Percentiles rank a stretch among this genome's conserved stretches.
Conservation (phyloP, 2,113 vertebrate genomes). For the Scytalopus superciliaris region DNA sequence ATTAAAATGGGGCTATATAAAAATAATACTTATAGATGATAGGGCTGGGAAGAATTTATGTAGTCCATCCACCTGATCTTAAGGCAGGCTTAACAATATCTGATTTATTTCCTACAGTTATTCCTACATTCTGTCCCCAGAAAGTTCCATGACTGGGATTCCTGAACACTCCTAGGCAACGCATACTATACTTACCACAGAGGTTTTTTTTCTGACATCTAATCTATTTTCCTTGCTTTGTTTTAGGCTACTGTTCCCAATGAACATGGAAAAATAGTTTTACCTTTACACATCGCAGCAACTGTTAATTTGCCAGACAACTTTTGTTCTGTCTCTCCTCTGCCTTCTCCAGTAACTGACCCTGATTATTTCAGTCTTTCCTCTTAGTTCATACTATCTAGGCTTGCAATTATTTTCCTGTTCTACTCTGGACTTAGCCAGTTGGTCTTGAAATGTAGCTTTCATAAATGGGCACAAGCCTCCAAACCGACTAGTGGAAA, state of each 20-base stretch:
- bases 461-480: background rate
- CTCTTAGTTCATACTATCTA: background rate
- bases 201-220: background rate
- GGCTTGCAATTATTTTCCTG: background rate
- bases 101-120: background rate
- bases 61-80: background rate
- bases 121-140: background rate
- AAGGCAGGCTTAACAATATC: background rate
- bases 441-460: background rate
- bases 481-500: background rate
- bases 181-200: background rate
- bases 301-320: background rate
- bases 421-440: background rate
- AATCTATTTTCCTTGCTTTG: background rate
- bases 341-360: background rate
- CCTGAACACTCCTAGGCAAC: background rate
- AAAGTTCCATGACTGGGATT: background rate
- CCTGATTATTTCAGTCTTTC: background rate
- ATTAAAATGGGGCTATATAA: background rate
- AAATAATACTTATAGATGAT: background rate
- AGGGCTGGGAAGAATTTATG: background rate
- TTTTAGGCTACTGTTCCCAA: background rate
- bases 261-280: background rate
- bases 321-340: background rate
- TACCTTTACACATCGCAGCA: background rate